phyloP scores from a whole-genome alignment of 2,113 vertebrate species.

The Cebus imitator region DNA sequence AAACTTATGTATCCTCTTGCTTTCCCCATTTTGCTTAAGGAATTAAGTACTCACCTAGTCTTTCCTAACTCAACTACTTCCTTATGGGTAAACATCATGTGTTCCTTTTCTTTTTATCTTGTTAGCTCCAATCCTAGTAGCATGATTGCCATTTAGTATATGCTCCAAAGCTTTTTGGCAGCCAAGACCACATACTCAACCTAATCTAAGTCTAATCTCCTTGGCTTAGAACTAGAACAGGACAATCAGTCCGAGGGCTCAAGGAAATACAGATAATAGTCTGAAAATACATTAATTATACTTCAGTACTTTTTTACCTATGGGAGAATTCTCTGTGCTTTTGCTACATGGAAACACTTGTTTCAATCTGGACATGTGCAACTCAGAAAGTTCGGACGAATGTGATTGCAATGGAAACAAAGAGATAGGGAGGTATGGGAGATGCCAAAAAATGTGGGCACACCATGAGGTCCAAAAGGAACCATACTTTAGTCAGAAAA shows the following conservation, averaged over 20 bases:
- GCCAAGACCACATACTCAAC: neutral
- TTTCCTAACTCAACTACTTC: neutral
- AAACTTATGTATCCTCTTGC: neutral
- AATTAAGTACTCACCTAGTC: neutral
- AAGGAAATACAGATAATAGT: neutral
- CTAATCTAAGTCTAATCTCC: neutral
- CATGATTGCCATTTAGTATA: neutral
- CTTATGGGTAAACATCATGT: neutral
- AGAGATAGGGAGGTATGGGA: neutral
- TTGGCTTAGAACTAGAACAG: neutral
- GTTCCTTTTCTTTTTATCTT: neutral
- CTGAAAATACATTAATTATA: neutral
- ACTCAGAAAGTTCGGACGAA: neutral
- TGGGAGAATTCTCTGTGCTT: neutral
- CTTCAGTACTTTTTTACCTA: neutral
- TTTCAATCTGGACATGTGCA: neutral
- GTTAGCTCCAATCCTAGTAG: neutral
- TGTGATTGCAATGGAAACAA: neutral
- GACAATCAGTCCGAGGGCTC: neutral
- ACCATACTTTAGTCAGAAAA: neutral
- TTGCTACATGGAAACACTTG: constrained; percentile 5
- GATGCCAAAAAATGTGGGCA: neutral
- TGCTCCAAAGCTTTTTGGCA: neutral
- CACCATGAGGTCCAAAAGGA: neutral
- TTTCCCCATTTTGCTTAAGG: neutral